phyloP scores from a whole-genome alignment of 1,140 invertebrate genomes.

The silkworm (Bombyx mori) region DNA sequence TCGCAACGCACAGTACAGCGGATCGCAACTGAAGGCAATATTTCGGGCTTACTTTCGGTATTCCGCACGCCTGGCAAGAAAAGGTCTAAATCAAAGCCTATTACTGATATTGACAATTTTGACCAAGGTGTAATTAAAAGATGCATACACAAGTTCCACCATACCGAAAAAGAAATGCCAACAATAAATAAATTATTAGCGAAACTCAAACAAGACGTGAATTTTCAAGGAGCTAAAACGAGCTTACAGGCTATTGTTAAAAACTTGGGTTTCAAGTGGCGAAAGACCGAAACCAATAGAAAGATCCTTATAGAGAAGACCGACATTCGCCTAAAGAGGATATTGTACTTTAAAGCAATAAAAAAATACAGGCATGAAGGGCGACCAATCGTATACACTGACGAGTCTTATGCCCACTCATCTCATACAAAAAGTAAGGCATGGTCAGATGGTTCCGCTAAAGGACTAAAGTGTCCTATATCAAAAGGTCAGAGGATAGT shows the following conservation, averaged over 20 bases:
- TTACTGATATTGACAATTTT: slow-evolving; percentile 1
- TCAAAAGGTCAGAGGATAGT: slow-evolving; percentile 27
- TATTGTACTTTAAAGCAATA: too few species aligned
- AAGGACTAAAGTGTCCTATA: slow-evolving; percentile 21
- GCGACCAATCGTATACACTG: too few species aligned
- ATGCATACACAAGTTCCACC: background rate
- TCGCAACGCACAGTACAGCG: too few species aligned
- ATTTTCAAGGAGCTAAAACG: background rate
- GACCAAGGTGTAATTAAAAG: slow-evolving; percentile 1
- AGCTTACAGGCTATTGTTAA: background rate
- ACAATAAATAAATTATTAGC: background rate
- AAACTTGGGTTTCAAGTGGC: slow-evolving; percentile 10
- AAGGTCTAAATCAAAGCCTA: background rate
- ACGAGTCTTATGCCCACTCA: too few species aligned
- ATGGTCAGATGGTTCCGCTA: slow-evolving; percentile 12
- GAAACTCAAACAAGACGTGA: background rate
- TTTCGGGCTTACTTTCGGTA: too few species aligned
- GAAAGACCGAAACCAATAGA: too few species aligned
- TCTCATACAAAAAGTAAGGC: background rate
- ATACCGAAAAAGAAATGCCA: background rate
- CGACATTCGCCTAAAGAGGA: too few species aligned
- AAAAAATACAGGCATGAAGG: too few species aligned
- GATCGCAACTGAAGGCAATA: too few species aligned
- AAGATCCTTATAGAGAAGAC: too few species aligned
- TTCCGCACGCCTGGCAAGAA: slow-evolving; percentile 7